Conservation (phyloP, 2,888 invertebrate genomes). For the Microctonus brassicae region DNA sequence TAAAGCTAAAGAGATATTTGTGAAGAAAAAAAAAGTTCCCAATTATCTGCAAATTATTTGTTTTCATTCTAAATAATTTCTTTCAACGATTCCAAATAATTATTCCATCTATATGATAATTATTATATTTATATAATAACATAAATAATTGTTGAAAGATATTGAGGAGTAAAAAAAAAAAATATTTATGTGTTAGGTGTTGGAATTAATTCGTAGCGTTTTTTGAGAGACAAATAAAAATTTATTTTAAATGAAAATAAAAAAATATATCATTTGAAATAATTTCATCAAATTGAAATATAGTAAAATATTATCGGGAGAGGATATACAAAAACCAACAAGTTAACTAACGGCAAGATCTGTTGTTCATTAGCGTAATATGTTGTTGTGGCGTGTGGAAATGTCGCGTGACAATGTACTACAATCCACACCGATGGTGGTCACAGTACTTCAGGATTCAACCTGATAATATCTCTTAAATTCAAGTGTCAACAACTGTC, state of each 20-base stretch:
- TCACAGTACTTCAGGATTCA: conserved; percentile 37
- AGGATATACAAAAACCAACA: conserved; percentile 4
- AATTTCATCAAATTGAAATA: background rate
- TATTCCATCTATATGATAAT: background rate
- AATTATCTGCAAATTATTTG: too few relatives aligned
- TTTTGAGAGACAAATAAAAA: too few relatives aligned
- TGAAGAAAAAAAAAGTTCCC: background rate
- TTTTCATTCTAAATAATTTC: background rate
- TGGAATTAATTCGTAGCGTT: too few relatives aligned
- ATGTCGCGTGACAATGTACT: conserved; percentile 34
- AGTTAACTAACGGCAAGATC: conserved; percentile 8
- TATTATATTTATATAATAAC: too few relatives aligned
- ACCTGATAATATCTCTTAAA: conserved; percentile 28
- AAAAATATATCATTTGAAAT: background rate
- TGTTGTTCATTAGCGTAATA: conserved; percentile 25
- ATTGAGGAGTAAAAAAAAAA: too few relatives aligned
- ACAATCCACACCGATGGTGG: conserved; percentile 20
- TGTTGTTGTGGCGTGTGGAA: conserved; percentile 26
- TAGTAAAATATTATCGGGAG: background rate
- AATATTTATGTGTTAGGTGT: too few relatives aligned
- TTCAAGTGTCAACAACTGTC: conserved; percentile 31
- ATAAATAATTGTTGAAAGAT: too few relatives aligned
- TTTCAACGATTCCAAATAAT: background rate
- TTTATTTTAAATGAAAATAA: background rate
- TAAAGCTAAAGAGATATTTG: background rate